Evolutionary conservation across 2,888 invertebrate genomes (phyloP), one percentile per base, ranked within the genome.

Genomic region (Geotrupes spiniger): DNA sequence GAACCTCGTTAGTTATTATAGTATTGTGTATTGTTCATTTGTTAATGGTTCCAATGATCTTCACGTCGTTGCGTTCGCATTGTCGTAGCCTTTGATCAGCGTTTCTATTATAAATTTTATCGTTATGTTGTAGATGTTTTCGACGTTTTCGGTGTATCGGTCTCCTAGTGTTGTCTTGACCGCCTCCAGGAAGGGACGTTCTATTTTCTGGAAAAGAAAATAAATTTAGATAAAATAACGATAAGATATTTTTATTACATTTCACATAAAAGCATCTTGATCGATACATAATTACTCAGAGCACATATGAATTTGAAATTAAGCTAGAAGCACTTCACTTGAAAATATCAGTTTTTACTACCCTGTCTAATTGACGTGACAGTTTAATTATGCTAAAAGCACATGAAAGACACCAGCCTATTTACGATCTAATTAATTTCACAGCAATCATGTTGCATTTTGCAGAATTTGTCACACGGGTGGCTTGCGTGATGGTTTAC

Each of bases 51-150:
- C 9, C 14, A 14, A 15, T n/a, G n/a, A 36, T 11, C 46, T 65
- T 69, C 66, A 67, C 65, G 68, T 70, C 10, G 66, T 59, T 33
- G 66, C 61, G 45, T 69, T 69, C 46, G 73, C 76, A 59, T 77
- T 76, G 60, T 89, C 84, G 72, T 81, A 92, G 6, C 92, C 92
- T 56, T 83, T 83, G 42, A 89, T 81, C 54, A 93, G 75, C 52
- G 90, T 91, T 68, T 89, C 86, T 63, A 94, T 80, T 60, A 94
- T 91, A 68, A 92, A 89, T 69, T 85, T 85, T 66, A 93, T 92
- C 44, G 92, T 89, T 58, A 89, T 78, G 73, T 87, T 85, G 80
- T 94, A 94, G 64, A 92, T 90, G 62, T 83, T 85, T 67, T 92
- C 90, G 59, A 94, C 89, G 74, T 92, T 92, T 42, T 89, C 87